phyloP scores from a whole-genome alignment of 2,888 invertebrate species.

The Phortica okadai region DNA sequence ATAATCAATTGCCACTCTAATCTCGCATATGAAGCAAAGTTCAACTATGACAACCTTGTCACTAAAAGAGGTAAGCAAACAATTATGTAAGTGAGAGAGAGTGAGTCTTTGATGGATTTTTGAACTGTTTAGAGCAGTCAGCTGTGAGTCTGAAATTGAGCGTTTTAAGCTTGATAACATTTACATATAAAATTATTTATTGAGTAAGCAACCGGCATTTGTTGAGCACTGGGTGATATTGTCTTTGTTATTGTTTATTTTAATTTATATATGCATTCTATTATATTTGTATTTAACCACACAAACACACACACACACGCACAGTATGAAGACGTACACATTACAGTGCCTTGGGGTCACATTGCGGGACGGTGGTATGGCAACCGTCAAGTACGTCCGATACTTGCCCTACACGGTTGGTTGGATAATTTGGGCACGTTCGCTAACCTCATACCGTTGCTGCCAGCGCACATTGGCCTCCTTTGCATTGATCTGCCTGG shows the following conservation, averaged over 20 bases:
- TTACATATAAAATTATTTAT: too few species aligned
- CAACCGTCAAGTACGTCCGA: constrained; percentile 79
- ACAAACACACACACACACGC: too few species aligned
- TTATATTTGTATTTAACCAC: too few species aligned
- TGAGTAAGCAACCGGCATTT: too few species aligned
- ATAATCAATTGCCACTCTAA: not conserved
- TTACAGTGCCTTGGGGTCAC: constrained; percentile 82
- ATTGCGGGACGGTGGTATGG: constrained; percentile 85
- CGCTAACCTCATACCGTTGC: constrained; percentile 81
- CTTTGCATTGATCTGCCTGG: constrained; percentile 83
- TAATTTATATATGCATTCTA: too few species aligned
- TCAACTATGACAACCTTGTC: constrained; percentile 17
- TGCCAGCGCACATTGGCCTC: constrained; percentile 77
- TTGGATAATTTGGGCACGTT: constrained; percentile 83
- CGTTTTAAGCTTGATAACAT: too few species aligned
- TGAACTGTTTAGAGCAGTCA: too few species aligned
- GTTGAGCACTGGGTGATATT: too few species aligned
- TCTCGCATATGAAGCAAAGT: not conserved
- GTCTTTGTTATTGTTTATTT: too few species aligned
- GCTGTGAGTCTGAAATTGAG: too few species aligned
- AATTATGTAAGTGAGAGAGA: not conserved
- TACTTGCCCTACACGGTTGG: constrained; percentile 85
- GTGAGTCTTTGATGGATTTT: too few species aligned
- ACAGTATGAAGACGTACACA: constrained; percentile 79
- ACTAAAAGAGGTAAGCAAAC: constrained; percentile 11